Percentiles rank a stretch among this genome's conserved stretches.
phyloP scores from a whole-genome alignment of 2,113 vertebrate species.

The Caloenas nicobarica region DNA sequence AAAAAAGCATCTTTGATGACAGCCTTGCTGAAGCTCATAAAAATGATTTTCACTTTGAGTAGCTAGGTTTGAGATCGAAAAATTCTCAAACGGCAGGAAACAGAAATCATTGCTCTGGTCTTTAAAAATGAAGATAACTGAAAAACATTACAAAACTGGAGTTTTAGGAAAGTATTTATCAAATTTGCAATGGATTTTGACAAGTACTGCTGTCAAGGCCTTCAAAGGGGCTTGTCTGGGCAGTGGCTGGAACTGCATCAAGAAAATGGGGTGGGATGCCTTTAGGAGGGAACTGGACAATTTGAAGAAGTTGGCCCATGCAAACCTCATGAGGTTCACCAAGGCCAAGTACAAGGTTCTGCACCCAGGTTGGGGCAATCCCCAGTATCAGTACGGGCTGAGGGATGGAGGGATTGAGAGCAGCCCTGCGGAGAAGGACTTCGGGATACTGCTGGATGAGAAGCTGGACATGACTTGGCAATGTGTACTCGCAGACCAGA shows the following conservation, averaged over 20 bases:
- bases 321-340: neutral
- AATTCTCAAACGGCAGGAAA: neutral
- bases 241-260: neutral
- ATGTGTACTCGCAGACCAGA: accelerated
- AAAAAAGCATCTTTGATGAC: neutral
- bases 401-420: neutral
- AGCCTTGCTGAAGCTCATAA: neutral
- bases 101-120: neutral
- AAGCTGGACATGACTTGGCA: neutral
- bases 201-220: neutral
- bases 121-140: neutral
- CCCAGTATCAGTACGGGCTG: neutral
- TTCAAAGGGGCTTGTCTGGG: neutral
- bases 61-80: neutral
- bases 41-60: neutral
- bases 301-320: neutral
- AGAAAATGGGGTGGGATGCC: neutral
- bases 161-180: neutral
- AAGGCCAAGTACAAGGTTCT: neutral
- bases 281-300: neutral
- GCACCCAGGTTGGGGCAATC: accelerated
- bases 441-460: neutral
- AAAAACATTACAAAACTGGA: neutral
- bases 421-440: neutral
- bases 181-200: neutral